These are phyloP conservation scores for Kryptopterus vitreolus DNA, from an alignment of 2,797 vertebrate species.

Conservation along the genomic window DNA sequence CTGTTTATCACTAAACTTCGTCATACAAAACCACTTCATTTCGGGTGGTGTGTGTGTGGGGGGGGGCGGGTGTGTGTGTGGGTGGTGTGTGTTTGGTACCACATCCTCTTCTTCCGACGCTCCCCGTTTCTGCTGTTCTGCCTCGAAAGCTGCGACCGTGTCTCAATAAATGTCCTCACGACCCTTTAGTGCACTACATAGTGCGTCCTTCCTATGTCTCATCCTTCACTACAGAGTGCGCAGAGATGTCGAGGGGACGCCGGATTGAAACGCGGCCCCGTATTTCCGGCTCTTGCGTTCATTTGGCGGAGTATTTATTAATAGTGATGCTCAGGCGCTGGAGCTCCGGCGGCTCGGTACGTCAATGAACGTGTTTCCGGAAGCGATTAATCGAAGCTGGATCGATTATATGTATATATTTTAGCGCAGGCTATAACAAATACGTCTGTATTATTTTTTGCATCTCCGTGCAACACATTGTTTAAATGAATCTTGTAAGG, in stretches of 20 bases:
- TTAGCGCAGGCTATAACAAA: neutral
- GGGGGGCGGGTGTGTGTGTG: too few species aligned
- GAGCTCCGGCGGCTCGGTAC: neutral
- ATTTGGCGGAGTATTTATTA: neutral
- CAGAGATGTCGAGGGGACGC: accelerated
- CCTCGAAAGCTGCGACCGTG: neutral
- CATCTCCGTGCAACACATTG: neutral
- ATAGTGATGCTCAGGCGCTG: neutral
- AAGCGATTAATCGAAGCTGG: neutral
- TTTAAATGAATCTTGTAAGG: slow-evolving; percentile 57
- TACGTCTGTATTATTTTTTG: neutral
- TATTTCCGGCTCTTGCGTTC: slow-evolving; percentile 41
- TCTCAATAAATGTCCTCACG: neutral
- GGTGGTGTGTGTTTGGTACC: neutral
- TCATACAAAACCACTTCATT: too few species aligned
- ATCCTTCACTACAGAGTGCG: neutral
- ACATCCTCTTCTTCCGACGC: neutral
- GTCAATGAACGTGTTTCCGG: neutral
- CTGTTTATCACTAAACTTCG: too few species aligned
- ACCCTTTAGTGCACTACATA: neutral
- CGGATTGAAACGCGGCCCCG: neutral
- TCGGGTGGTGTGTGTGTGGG: too few species aligned
- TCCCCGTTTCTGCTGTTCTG: neutral
- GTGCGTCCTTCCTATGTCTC: neutral
- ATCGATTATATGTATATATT: too few species aligned